Percentiles rank a stretch among this genome's conserved stretches.
Conservation (phyloP, 2,113 vertebrate genomes). For the Epinephelus lanceolatus region DNA sequence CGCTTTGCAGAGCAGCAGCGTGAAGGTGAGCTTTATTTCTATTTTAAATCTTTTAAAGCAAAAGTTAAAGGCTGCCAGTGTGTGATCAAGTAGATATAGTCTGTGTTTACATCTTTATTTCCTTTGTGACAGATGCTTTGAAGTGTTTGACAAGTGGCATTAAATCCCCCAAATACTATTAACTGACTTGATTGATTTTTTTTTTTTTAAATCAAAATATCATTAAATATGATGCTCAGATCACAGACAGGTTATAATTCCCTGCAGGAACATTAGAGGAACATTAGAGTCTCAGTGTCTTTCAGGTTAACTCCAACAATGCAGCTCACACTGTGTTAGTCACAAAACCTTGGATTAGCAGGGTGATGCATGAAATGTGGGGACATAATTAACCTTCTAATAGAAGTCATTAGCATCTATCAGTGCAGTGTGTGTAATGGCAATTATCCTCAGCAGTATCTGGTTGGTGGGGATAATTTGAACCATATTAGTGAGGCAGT, state of each 20-base stretch:
- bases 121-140: neutral
- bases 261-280: neutral
- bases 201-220: neutral
- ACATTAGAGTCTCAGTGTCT: neutral
- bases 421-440: neutral
- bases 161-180: neutral
- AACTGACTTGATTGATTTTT: neutral
- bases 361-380: slow-evolving; percentile 8
- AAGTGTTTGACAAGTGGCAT: neutral
- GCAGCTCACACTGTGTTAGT: neutral
- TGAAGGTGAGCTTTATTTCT: slow-evolving; percentile 57
- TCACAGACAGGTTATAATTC: neutral
- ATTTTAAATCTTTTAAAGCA: neutral
- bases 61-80: neutral
- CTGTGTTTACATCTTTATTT: neutral
- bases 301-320: neutral
- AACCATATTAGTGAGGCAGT: slow-evolving; percentile 1
- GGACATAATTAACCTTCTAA: slow-evolving; percentile 46
- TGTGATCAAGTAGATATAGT: neutral
- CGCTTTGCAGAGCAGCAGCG: neutral
- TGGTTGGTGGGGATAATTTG: slow-evolving; percentile 12
- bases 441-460: slow-evolving; percentile 38
- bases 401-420: slow-evolving; percentile 31
- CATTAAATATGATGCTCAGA: neutral
- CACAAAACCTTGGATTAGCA: slow-evolving; percentile 14